Percentiles rank a stretch among this genome's conserved stretches.
phyloP scores from a whole-genome alignment of 2,113 vertebrate genomes.

The Colius striatus region DNA sequence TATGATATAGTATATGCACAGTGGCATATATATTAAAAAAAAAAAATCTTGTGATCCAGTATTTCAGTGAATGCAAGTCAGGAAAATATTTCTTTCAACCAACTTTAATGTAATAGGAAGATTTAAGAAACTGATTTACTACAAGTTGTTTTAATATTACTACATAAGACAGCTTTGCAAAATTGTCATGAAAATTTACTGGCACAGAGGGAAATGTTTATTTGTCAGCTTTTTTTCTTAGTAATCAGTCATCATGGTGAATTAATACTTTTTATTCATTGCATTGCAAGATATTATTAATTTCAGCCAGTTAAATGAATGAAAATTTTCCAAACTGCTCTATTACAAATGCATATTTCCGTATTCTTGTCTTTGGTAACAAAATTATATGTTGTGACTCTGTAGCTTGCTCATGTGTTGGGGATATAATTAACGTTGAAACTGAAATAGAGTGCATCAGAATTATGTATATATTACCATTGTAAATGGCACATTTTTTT shows the following conservation, averaged over 20 bases:
- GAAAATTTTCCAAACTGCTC: not conserved
- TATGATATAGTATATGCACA: not conserved
- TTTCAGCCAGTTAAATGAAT: not conserved
- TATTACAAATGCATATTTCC: not conserved
- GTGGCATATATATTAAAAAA: not conserved
- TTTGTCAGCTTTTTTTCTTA: not conserved
- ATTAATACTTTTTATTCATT: not conserved
- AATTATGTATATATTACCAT: not conserved
- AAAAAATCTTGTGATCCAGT: not conserved
- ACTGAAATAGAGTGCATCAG: not conserved
- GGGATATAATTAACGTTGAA: not conserved
- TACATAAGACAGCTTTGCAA: not conserved
- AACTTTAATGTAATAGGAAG: not conserved
- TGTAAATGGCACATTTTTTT: not conserved
- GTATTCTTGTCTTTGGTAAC: not conserved
- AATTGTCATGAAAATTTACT: not conserved
- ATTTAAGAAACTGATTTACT: not conserved
- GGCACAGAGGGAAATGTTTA: not conserved
- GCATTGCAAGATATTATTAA: not conserved
- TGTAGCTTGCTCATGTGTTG: not conserved
- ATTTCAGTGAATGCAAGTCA: not conserved
- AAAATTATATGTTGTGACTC: not conserved
- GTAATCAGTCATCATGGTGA: not conserved
- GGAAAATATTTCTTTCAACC: not conserved
- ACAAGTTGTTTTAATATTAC: constrained; percentile 8